Conservation (phyloP, 2,113 vertebrate genomes). For the Henicopernis longicauda region DNA sequence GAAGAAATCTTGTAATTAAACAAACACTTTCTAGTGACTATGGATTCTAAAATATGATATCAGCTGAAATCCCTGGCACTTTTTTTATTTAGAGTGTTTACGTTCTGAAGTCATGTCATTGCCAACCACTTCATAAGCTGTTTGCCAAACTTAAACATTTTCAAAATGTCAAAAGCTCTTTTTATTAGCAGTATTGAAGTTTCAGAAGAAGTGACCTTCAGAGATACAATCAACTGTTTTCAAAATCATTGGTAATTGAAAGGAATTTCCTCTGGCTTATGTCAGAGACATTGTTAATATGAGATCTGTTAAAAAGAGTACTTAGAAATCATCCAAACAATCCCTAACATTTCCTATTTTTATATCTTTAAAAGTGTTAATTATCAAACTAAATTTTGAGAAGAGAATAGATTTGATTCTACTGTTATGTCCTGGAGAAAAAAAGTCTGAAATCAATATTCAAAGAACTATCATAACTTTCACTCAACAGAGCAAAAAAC, state of each 20-base stretch:
- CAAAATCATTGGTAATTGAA: not conserved
- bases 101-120: not conserved
- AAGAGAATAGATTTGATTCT: not conserved
- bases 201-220: not conserved
- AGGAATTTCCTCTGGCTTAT: not conserved
- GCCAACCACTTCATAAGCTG: not conserved
- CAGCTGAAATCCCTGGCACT: not conserved
- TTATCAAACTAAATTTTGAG: not conserved
- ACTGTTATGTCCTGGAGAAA: not conserved
- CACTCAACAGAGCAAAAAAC: not conserved
- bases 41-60: not conserved
- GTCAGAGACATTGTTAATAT: not conserved
- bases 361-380: not conserved
- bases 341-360: not conserved
- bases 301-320: not conserved
- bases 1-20: not conserved
- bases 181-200: not conserved
- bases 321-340: not conserved
- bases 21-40: not conserved
- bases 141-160: not conserved
- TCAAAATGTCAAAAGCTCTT: not conserved
- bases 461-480: not conserved
- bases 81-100: not conserved
- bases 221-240: not conserved
- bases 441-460: not conserved